Evolutionary conservation across 2,797 vertebrate genomes (phyloP).

Genomic region (Prionace glauca): DNA sequence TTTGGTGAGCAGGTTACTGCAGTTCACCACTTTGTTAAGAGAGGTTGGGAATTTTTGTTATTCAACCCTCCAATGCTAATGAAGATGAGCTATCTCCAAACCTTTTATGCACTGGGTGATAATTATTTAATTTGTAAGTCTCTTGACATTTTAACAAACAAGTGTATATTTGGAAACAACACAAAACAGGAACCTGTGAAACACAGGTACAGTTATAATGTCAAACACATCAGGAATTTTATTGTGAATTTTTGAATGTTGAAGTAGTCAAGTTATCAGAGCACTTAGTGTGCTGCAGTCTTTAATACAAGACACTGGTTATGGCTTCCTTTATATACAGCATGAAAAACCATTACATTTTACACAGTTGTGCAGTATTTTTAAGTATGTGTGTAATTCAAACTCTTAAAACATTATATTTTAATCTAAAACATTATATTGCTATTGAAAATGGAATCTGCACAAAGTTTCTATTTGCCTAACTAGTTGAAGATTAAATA

Average conservation of each 20-base stretch:
- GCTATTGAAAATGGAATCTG: not conserved
- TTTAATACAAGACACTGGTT: not conserved
- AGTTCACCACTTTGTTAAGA: not conserved
- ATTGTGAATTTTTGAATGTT: not conserved
- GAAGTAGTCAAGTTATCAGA: not conserved
- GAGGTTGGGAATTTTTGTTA: not conserved
- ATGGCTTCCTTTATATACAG: not conserved
- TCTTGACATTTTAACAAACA: constrained; percentile 2
- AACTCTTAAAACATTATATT: not conserved
- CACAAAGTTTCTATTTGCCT: not conserved
- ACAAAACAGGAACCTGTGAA: constrained; percentile 4
- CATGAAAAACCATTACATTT: not conserved
- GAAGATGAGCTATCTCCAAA: not conserved
- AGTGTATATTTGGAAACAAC: not conserved
- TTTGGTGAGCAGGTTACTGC: not conserved
- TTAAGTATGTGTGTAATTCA: not conserved
- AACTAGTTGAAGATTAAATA: not conserved
- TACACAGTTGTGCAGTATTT: not conserved
- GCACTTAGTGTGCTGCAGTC: not conserved
- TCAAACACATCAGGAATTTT: not conserved
- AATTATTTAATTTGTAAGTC: not conserved
- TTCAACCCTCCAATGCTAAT: not conserved
- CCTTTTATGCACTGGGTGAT: not conserved
- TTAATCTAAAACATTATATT: not conserved
- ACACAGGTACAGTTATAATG: not conserved